These are phyloP conservation scores for Toxotes chatareus DNA, from an alignment of 2,113 vertebrate genomes.

Conservation along the genomic window DNA sequence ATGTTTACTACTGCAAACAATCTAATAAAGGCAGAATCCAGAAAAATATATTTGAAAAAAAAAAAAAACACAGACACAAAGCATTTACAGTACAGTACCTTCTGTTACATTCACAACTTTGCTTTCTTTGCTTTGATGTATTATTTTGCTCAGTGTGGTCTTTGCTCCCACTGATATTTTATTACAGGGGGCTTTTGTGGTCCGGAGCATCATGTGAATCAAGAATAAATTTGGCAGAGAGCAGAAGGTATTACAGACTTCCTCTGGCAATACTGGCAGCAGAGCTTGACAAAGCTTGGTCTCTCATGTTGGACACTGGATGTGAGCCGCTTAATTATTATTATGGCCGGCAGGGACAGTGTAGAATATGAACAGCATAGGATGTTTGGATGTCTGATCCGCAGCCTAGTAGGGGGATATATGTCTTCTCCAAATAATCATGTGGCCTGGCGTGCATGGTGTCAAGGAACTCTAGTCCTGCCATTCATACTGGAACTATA, in stretches of 20 bases:
- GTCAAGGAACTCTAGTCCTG: neutral
- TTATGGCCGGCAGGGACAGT: conserved; percentile 10
- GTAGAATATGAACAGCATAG: conserved; percentile 20
- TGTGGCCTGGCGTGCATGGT: neutral
- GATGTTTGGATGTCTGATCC: conserved; percentile 13
- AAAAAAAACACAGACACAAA: neutral
- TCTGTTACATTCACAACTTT: neutral
- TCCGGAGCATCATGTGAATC: conserved; percentile 34
- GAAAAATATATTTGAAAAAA: neutral
- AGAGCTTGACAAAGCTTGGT: conserved; percentile 17
- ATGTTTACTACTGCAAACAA: neutral
- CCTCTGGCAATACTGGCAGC: conserved; percentile 7
- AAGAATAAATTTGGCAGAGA: conserved; percentile 12
- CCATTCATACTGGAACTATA: neutral
- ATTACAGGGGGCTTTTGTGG: neutral
- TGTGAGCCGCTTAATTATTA: conserved; percentile 24
- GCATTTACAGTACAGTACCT: neutral
- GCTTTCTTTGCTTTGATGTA: neutral
- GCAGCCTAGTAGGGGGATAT: neutral
- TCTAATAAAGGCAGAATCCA: neutral
- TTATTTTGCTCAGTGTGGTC: neutral
- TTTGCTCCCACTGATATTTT: conserved; percentile 6
- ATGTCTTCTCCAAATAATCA: conserved; percentile 10
- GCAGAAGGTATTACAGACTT: conserved; percentile 3
- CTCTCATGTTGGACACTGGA: conserved; percentile 27